Evolutionary conservation across 2,113 vertebrate species (phyloP), one percentile per base, ranked within the genome.

Genomic region (Symphodus melops): DNA sequence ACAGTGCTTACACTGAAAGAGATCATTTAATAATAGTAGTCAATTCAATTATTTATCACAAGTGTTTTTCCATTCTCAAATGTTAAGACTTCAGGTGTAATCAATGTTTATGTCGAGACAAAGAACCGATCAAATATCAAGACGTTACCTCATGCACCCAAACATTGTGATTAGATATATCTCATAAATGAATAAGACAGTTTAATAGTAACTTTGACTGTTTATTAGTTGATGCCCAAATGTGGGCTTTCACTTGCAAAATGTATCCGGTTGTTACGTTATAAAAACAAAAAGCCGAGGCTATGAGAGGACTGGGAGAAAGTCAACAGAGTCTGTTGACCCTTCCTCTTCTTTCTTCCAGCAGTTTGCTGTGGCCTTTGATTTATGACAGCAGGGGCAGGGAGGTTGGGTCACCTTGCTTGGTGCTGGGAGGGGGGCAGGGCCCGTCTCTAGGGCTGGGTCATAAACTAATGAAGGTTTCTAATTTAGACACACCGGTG

Each of bases 261-360:
- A 62, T 14, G 3, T 46, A 2, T 74, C 52, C 59, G 55, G 63
- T 65, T 83, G 52, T 77, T 87, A 55, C 77, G 80, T 89, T 71
- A 87, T 72, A 85, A 89, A 90, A 88, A 81, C 71, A 76, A 46
- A 68, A 76, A 71, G 48, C 54, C 76, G 52, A 83, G 74, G 72
- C 68, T 56, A 60, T 36, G 63, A 79, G 69, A 85, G 84, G 81
- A 86, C 68, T 82, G 72, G 85, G 88, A 89, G 78, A 91, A 88
- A 76, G 92, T 93, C 91, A 94, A 92, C 89, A 93, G 88, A 88
- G 92, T 86, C 75, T 87, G 91, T 91, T 96, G 94, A 94, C 92
- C 92, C 92, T 83, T 92, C 83, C 90, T 88, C 83, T 84, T 84
- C 82, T 91, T 91, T 92, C 88, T 94, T 94, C 88, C 90, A 88